Evolutionary conservation across 2,888 invertebrate species (phyloP), one percentile per base, ranked within the genome.

Genomic region (Listrodromus nycthemerus): DNA sequence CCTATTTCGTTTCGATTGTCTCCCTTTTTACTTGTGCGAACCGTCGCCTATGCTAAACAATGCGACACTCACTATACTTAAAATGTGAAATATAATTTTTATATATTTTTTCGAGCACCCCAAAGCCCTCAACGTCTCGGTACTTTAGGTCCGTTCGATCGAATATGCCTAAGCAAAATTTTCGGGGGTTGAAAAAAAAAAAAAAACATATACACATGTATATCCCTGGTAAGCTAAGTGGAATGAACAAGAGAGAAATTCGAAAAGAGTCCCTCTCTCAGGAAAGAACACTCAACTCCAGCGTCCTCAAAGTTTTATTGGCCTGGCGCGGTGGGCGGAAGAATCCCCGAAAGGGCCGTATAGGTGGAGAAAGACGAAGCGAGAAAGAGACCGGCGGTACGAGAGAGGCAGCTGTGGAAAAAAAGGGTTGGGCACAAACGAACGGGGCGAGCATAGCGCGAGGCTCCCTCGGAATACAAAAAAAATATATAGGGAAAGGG

Each of bases 291-390:
- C 86, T 87, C 85, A 78, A 86, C 84, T 84, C 79, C 73, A 74
- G 80, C 85, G 84, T 79, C 83, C 86, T 85, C 83, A 88, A 88
- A 88, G 84, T 87, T 87, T 87, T 87, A 87, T 87, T 87, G 85
- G 86, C 86, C 87, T 80, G 80, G 84, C 84, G 86, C 84, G 86
- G 83, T 81, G 84, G 80, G 82, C 75, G 86, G 83, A 78, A 83
- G 85, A 80, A 48, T 41, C 48, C 48, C 52, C 58, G 69, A 67
- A 67, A 77, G 76, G 55, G 80, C 71, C 48, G 61, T 74, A n/a
- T 82, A 76, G 84, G 75, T 55, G 33, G 76, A 77, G 74, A 50
- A 67, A 80, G 86, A 21, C n/a, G 48, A 37, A 24, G 33, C 13
- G 33, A 5, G 41, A 27, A 19, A 63, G 63, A n/a, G 24, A 13